phyloP scores from a whole-genome alignment of 1,140 invertebrate species.

The Heliconius himera region DNA sequence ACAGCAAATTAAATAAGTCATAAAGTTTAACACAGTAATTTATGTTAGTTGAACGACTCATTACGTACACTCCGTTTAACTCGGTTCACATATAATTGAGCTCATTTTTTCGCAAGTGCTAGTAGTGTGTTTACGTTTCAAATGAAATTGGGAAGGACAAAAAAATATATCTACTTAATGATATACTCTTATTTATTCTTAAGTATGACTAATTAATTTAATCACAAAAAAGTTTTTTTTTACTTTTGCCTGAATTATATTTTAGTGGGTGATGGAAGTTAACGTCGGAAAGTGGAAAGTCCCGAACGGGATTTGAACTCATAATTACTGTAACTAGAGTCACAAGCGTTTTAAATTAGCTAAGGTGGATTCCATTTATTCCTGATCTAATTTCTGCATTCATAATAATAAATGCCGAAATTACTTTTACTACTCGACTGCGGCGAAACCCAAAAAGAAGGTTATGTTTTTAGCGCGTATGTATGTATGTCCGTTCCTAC shows the following conservation, averaged over 20 bases:
- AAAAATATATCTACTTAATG: neutral
- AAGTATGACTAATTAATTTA: neutral
- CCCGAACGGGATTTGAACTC: too few relatives aligned
- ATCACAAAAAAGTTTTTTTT: neutral
- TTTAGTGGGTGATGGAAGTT: too few relatives aligned
- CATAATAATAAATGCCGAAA: too few relatives aligned
- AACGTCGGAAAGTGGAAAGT: too few relatives aligned
- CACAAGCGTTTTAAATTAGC: too few relatives aligned
- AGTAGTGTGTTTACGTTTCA: neutral
- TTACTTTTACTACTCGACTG: too few relatives aligned
- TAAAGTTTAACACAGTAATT: slow-evolving; percentile 7
- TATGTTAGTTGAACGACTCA: neutral
- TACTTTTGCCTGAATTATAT: neutral
- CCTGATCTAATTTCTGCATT: too few relatives aligned
- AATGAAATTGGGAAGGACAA: neutral
- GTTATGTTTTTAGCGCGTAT: too few relatives aligned
- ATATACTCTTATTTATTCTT: neutral
- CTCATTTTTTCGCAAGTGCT: slow-evolving; percentile 22
- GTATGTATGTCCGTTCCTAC: too few relatives aligned
- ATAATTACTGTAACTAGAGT: too few relatives aligned
- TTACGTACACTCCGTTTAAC: slow-evolving; percentile 19
- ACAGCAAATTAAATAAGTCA: neutral
- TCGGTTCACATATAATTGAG: slow-evolving; percentile 16
- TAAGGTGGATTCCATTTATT: too few relatives aligned
- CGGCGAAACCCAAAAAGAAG: too few relatives aligned